Percentiles rank a stretch among this genome's conserved stretches.
These are phyloP conservation scores for Pachymerium ferrugineum DNA, from an alignment of 2,888 invertebrate genomes.

Conservation along the genomic window DNA sequence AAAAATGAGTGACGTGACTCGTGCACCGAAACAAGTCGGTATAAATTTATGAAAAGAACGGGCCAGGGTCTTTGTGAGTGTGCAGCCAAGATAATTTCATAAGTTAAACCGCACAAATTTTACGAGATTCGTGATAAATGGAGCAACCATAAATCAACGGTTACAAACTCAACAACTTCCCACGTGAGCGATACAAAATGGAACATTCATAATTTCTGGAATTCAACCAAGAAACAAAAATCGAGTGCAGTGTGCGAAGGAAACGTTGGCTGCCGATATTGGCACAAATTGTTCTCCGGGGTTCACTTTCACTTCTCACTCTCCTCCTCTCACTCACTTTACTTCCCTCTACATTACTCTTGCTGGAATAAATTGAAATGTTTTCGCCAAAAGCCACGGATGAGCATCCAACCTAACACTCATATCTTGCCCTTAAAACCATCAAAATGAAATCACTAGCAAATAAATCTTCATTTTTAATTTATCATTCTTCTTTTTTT, in stretches of 20 bases:
- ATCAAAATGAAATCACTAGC: conserved; percentile 20
- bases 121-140: conserved; percentile 24
- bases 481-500: no score
- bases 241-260: neutral
- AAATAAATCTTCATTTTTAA: no score
- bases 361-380: conserved; percentile 25
- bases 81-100: conserved; percentile 22
- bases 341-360: neutral
- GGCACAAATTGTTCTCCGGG: conserved; percentile 23
- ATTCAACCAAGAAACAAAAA: conserved; percentile 27
- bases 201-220: conserved; percentile 22
- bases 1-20: neutral
- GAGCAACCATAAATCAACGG: conserved; percentile 2
- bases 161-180: conserved; percentile 27
- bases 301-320: conserved; percentile 24
- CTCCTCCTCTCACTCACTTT: neutral
- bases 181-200: conserved; percentile 22
- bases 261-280: conserved; percentile 7
- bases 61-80: neutral
- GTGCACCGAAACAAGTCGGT: neutral
- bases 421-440: neutral
- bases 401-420: neutral
- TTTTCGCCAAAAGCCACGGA: conserved; percentile 21
- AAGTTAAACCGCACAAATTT: neutral
- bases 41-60: neutral